Evolutionary conservation across 2,113 vertebrate species (phyloP), one percentile per base, ranked within the genome.

Genomic region (Triplophysa rosa): DNA sequence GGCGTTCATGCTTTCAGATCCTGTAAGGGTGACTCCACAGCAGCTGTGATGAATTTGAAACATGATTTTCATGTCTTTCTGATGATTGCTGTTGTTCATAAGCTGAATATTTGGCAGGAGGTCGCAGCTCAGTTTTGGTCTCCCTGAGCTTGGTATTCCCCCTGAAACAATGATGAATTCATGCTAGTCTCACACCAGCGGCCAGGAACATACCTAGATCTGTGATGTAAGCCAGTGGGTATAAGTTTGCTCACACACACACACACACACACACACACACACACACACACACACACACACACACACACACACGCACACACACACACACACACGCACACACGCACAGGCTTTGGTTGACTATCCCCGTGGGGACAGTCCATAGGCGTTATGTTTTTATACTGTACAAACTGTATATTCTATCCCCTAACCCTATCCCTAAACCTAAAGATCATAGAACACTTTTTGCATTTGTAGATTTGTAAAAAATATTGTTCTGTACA

Each of bases 241-340:
- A 17, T 59, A 37, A 56, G 58, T 42, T 13, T 61, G 58, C 14
- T 21, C 16, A 56, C 80, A 81, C 76, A 87, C 79, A 80, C 59
- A 74, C 37, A 65, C 68, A n/a, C n/a, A n/a, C n/a, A n/a, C n/a
- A n/a, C n/a, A n/a, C n/a, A n/a, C n/a, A n/a, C n/a, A n/a, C n/a
- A n/a, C n/a, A n/a, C n/a, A n/a, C n/a, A n/a, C n/a, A n/a, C n/a
- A n/a, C n/a, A n/a, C n/a, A n/a, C n/a, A n/a, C n/a, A n/a, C n/a
- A n/a, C n/a, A n/a, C n/a, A n/a, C n/a, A n/a, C n/a, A n/a, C n/a
- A n/a, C n/a, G n/a, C n/a, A n/a, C n/a, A n/a, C n/a, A n/a, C n/a
- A n/a, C n/a, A n/a, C n/a, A n/a, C n/a, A n/a, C n/a, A n/a, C n/a
- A n/a, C n/a, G n/a, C n/a, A n/a, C n/a, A n/a, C n/a, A n/a, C n/a